Percentiles rank a stretch among this genome's conserved stretches.
Conservation (phyloP, 2,797 vertebrate genomes). For the Scyliorhinus canicula region DNA sequence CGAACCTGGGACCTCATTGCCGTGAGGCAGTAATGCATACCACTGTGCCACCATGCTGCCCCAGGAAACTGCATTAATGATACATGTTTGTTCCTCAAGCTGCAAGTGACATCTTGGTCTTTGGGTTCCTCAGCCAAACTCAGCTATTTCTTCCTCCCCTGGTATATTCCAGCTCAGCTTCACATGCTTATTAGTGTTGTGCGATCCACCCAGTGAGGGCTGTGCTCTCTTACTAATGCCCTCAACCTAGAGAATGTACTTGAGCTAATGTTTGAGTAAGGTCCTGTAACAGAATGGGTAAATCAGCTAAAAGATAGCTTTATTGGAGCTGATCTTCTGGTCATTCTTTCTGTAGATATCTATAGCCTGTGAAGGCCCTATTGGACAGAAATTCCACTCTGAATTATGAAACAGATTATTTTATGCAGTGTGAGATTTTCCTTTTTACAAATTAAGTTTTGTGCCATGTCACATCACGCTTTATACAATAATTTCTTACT, state of each 20-base stretch:
- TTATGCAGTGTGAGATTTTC: neutral
- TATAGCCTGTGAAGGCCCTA: neutral
- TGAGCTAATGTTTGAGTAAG: neutral
- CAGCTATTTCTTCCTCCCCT: neutral
- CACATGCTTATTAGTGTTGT: neutral
- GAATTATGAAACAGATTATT: slow-evolving; percentile 1
- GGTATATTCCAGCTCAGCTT: neutral
- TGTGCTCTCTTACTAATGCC: neutral
- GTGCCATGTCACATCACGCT: neutral
- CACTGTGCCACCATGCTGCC: no score
- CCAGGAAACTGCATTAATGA: neutral
- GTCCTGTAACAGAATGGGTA: neutral
- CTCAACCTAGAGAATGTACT: neutral
- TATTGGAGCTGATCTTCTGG: neutral
- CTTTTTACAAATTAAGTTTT: neutral
- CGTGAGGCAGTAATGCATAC: no score
- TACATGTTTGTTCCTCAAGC: neutral
- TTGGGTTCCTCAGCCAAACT: neutral
- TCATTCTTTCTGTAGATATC: neutral
- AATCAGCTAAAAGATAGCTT: neutral
- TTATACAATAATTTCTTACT: neutral
- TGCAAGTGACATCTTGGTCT: neutral
- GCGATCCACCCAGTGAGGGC: neutral
- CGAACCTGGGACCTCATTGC: no score
- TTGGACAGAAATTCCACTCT: neutral